A percentile compares a stretch with the other conserved stretches of the same genome.
Conservation (phyloP, 2,797 vertebrate genomes). For the Sebastes taczanowskii region DNA sequence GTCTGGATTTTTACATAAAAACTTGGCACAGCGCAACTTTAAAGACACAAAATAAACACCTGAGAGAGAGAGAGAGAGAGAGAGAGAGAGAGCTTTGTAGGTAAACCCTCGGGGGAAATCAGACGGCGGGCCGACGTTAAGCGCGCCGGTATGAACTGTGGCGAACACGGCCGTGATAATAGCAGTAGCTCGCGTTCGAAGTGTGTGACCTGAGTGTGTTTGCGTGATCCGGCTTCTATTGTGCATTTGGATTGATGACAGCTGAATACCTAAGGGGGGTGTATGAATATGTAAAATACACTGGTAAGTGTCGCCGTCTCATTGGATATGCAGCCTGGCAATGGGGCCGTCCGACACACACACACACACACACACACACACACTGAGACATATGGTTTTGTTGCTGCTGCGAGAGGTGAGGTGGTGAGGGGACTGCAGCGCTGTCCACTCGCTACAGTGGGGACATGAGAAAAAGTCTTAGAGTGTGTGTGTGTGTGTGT, state of each 20-base stretch:
- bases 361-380: not conserved
- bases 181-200: conserved; percentile 13
- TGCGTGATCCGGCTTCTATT: conserved; percentile 45
- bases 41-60: conserved; percentile 45
- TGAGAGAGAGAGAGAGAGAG: not conserved
- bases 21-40: conserved; percentile 1
- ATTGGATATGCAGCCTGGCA: conserved; percentile 20
- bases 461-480: conserved; percentile 6
- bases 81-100: not conserved
- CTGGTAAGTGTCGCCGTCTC: conserved; percentile 20
- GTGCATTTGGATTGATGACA: conserved; percentile 55
- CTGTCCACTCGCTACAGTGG: conserved; percentile 24
- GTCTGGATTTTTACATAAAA: conserved; percentile 18
- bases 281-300: conserved; percentile 61
- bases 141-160: conserved; percentile 23
- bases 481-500: not conserved
- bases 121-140: not conserved
- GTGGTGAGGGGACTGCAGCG: not conserved
- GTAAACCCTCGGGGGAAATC: conserved; percentile 28
- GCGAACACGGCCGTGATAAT: conserved; percentile 29
- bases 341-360: not conserved
- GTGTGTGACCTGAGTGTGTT: conserved; percentile 49
- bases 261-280: conserved; percentile 44
- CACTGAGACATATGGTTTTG: conserved; percentile 35
- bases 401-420: conserved; percentile 21